Conservation (phyloP, 2,113 vertebrate species). For the Bubo blakistoni region DNA sequence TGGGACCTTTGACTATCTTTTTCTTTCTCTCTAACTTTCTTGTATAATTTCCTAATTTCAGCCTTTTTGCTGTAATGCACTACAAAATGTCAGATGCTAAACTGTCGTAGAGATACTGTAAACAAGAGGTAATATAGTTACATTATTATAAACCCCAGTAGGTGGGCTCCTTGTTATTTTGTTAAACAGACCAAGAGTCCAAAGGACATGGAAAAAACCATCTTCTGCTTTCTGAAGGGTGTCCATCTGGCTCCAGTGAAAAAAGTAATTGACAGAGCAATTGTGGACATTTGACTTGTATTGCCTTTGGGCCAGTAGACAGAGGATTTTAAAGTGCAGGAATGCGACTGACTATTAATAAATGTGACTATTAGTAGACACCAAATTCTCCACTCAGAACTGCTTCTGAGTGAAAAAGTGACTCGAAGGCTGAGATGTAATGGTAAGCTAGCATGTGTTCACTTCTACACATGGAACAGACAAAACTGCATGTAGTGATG, state of each 20-base stretch:
- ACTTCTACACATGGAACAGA: not conserved
- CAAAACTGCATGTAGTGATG: not conserved
- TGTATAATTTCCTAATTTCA: not conserved
- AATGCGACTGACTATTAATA: not conserved
- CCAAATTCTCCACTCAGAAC: not conserved
- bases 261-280: not conserved
- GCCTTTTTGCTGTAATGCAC: not conserved
- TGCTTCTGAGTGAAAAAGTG: not conserved
- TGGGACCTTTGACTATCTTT: not conserved
- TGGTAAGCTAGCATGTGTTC: not conserved
- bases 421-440: not conserved
- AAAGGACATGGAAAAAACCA: not conserved
- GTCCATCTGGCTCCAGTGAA: not conserved
- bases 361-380: not conserved
- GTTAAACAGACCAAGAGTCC: not conserved
- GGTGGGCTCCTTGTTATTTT: not conserved
- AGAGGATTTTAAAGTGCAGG: not conserved
- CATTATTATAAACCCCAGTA: not conserved
- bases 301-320: not conserved
- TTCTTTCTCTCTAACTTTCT: not conserved
- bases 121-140: not conserved
- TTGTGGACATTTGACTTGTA: not conserved
- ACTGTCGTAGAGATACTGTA: not conserved
- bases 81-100: not conserved
- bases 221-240: not conserved